Evolutionary conservation across 2,888 invertebrate genomes (phyloP).

Genomic region (Cantharis lateralis): DNA sequence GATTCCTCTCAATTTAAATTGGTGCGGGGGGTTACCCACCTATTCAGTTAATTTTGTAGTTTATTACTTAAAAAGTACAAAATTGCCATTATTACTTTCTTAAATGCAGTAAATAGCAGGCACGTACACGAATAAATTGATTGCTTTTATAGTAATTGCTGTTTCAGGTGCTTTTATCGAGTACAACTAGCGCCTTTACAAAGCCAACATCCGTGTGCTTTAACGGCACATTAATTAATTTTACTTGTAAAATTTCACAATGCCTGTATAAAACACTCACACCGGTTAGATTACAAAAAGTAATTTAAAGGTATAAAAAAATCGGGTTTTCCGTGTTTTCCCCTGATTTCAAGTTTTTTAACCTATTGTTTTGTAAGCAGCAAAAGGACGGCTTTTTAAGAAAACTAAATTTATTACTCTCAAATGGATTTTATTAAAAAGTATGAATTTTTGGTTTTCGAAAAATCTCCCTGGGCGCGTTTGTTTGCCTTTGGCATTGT

Average conservation of each 20-base stretch:
- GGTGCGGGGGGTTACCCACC: neutral
- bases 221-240: neutral
- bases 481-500: neutral
- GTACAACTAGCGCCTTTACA: neutral
- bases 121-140: constrained; percentile 1
- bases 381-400: too few relatives aligned
- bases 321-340: too few relatives aligned
- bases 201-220: neutral
- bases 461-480: too few relatives aligned
- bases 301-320: too few relatives aligned
- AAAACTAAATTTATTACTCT: too few relatives aligned
- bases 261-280: neutral
- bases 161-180: neutral
- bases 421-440: too few relatives aligned
- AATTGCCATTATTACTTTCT: constrained; percentile 11
- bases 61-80: constrained; percentile 1
- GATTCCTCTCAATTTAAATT: neutral
- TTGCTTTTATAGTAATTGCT: constrained; percentile 8
- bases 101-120: neutral
- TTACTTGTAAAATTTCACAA: neutral
- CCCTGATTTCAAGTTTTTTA: too few relatives aligned
- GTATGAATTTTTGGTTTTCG: too few relatives aligned
- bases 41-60: neutral
- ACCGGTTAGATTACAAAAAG: too few relatives aligned
- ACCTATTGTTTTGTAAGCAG: too few relatives aligned